Base-by-base conservation (phyloP, 2,888 invertebrate species). In the Noctua pronuba region DNA sequence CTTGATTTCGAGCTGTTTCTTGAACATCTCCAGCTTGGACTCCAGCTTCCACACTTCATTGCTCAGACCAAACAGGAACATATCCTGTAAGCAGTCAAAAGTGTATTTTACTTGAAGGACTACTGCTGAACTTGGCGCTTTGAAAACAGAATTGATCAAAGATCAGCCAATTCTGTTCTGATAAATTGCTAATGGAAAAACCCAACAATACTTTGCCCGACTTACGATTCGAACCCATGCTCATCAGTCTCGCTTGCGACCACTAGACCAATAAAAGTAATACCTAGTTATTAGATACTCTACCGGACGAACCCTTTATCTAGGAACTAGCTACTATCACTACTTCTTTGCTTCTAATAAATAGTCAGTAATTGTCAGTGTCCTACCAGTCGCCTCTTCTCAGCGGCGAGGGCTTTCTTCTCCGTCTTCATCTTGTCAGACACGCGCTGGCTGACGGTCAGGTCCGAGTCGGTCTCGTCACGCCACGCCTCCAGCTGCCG, bases 21-120 rank as follows among this genome's bases (percentile, higher is more conserved):
- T 95, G 83, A 98, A 97, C 84, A 97, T 95, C 84, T 97, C 97
- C 73, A 98, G 91, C 90, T 98, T 98, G 0, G 97, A 97, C 91
- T 98, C 98, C 31, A 98, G 94, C 85, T 97, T 97, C 97, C 98
- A 98, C 2, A 98, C 97, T 92, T 98, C 98, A 74, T 97, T 97
- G 92, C 97, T 97, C 31, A 98, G 92, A 60, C 97, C 97, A 88
- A 97, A 98, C 71, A 98, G 95, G 18, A 98, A 93, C 92, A 98
- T 97, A 92, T 98, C 98, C 94, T 97, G 85, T 8, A 60, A 74
- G 3, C 2, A 38, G 16, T 41, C 8, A 24, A 18, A 21, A 13
- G 21, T 1, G 31, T 21, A 31, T 21, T 18, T 31, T 62, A 21
- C 7, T 16, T 58, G 16, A 16, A 16, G 16, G 28, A 28, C n/a